Base-by-base conservation (phyloP, 2,888 invertebrate genomes). In the Acheta domesticus region DNA sequence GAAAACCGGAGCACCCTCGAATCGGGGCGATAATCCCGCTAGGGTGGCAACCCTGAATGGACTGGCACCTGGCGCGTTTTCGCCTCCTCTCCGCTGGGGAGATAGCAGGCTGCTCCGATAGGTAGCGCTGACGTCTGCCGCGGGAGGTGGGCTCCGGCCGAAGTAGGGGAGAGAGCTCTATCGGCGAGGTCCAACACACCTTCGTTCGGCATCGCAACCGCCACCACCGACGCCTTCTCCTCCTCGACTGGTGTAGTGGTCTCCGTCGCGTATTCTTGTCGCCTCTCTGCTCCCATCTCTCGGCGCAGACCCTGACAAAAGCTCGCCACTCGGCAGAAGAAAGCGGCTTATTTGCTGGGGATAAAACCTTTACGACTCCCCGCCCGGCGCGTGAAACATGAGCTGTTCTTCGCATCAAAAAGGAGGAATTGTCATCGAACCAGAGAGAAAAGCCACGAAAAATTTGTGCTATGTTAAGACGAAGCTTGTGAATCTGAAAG, bases 311-410 rank as follows among this genome's bases (percentile, higher is more conserved):
- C 16, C 5, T n/a, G 62, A 62, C 62, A 62, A 62, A 62, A n/a
- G 62, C 14, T 62, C 62, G n/a, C 16, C 16, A 62, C 62, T 14
- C 62, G 62, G 62, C 62, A n/a, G 62, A 62, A n/a, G 62, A 62
- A 62, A 62, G 62, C 16, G 62, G 62, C 62, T 62, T 62, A 62
- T 62, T 62, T 62, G 62, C 62, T 62, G 62, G 62, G 62, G 62
- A 62, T 62, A 62, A 62, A 62, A 62, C 14, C 16, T 62, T 62
- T 62, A 62, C n/a, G 62, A 62, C 62, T 62, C 36, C 36, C 36
- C 36, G 36, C 36, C 8, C 36, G 36, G 36, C 36, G 36, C 36
- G 36, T 36, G 36, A 36, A 36, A 36, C 36, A 36, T 36, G 36
- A 36, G 36, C 36, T 36, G 0, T 36, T 36, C 36, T 36, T 36